Evolutionary conservation across 2,888 invertebrate species (phyloP).

Genomic region (Heterodera filipjevi): DNA sequence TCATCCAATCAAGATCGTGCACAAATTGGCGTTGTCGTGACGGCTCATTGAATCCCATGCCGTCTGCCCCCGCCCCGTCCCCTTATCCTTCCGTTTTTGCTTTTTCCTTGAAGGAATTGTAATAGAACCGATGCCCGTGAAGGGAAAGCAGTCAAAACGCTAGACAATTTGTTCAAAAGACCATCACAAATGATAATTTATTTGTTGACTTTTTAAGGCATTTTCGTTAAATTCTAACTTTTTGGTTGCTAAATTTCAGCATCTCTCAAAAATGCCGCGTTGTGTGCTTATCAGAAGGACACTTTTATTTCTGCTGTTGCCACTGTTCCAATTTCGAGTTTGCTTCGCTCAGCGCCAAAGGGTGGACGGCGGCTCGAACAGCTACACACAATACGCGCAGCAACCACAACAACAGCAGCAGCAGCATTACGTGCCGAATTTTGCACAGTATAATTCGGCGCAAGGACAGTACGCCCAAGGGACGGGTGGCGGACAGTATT

Average conservation of each 20-base stretch:
- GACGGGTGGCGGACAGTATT: neutral
- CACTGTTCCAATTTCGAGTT: neutral
- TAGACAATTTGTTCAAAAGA: too few relatives aligned
- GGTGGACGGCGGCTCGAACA: slow-evolving; percentile 25
- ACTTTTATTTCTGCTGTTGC: neutral
- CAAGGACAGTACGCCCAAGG: slow-evolving; percentile 4
- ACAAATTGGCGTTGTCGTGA: slow-evolving; percentile 12
- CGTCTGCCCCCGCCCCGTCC: neutral
- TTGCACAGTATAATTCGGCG: neutral
- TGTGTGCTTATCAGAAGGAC: neutral
- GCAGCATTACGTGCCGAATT: neutral
- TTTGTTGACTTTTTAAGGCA: neutral
- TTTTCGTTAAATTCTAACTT: neutral
- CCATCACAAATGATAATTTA: too few relatives aligned
- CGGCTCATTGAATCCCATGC: slow-evolving; percentile 6
- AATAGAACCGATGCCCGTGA: neutral
- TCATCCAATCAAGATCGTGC: slow-evolving; percentile 7
- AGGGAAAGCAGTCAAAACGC: neutral
- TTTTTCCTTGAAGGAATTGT: neutral
- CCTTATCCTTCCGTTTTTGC: slow-evolving; percentile 16
- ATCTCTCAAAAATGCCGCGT: neutral
- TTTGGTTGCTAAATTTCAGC: neutral
- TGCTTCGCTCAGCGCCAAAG: slow-evolving; percentile 13
- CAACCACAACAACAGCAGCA: slow-evolving; percentile 13
- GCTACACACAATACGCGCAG: slow-evolving; percentile 7